Conservation (phyloP, 2,113 vertebrate genomes). For the Eulemur rufifrons region DNA sequence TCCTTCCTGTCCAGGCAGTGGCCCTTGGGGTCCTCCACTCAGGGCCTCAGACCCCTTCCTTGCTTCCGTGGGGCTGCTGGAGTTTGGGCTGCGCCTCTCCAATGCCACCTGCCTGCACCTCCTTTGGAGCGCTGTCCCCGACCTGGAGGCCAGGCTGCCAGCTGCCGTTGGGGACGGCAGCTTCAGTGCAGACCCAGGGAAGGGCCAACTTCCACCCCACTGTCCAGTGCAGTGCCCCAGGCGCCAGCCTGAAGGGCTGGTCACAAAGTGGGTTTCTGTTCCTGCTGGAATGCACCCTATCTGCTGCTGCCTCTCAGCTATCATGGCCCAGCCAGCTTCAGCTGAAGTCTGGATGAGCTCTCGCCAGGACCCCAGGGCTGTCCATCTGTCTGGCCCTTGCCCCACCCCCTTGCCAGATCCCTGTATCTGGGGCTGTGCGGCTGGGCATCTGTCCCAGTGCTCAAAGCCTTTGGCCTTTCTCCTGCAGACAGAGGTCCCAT, state of each 20-base stretch:
- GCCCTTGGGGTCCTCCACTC: not conserved
- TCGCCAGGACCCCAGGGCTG: not conserved
- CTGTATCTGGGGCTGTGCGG: not conserved
- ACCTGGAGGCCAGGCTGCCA: not conserved
- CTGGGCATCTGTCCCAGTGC: not conserved
- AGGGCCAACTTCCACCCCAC: not conserved
- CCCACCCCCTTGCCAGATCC: not conserved
- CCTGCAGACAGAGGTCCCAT: constrained; percentile 25
- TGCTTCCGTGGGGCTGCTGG: not conserved
- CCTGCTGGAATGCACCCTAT: not conserved
- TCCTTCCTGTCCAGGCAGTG: constrained; percentile 28
- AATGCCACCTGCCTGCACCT: constrained; percentile 44
- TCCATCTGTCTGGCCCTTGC: not conserved
- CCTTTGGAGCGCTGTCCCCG: constrained; percentile 41
- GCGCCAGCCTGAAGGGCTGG: not conserved
- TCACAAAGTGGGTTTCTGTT: not conserved
- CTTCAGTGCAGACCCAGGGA: not conserved
- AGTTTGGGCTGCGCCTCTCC: not conserved
- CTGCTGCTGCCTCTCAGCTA: not conserved
- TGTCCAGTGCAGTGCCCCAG: not conserved
- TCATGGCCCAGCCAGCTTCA: not conserved
- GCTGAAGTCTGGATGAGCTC: not conserved
- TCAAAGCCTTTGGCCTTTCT: not conserved
- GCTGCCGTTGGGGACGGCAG: constrained; percentile 55
- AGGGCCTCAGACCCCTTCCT: not conserved